A percentile compares a stretch with the other conserved stretches of the same genome.
Evolutionary conservation across 1,140 invertebrate genomes (phyloP).

Genomic region (Solenopsis invicta): DNA sequence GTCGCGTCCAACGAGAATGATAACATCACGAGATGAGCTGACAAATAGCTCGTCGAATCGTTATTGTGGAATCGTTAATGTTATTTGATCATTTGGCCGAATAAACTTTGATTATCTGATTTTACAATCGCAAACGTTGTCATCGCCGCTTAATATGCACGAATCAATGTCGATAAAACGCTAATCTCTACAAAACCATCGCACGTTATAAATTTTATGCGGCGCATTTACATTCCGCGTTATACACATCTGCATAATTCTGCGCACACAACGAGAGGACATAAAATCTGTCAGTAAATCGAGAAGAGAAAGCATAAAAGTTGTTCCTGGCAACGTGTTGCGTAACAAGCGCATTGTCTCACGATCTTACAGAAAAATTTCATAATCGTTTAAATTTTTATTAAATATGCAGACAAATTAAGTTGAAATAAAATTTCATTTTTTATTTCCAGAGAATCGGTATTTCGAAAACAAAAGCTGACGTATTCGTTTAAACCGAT

Average conservation of each 20-base stretch:
- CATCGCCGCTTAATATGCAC: background rate
- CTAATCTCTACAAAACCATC: constrained; percentile 6
- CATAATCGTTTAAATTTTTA: background rate
- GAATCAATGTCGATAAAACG: background rate
- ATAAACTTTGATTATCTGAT: constrained; percentile 21
- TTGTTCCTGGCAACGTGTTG: background rate
- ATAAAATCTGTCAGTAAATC: constrained; percentile 16
- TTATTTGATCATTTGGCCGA: constrained; percentile 11
- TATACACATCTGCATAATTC: background rate
- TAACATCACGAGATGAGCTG: background rate
- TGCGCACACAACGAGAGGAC: background rate
- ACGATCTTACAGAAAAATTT: background rate
- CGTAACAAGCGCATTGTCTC: background rate
- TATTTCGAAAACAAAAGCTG: background rate
- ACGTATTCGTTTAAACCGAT: background rate
- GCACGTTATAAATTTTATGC: constrained; percentile 21
- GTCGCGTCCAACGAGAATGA: background rate
- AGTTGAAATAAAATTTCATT: constrained; percentile 3
- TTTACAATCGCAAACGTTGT: constrained; percentile 9
- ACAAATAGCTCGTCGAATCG: background rate
- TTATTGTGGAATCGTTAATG: constrained; percentile 19
- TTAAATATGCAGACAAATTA: background rate
- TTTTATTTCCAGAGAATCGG: background rate
- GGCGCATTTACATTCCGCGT: background rate
- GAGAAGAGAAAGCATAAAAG: background rate